phyloP scores from a whole-genome alignment of 1,140 invertebrate genomes.

The Zeugodacus cucurbitae region DNA sequence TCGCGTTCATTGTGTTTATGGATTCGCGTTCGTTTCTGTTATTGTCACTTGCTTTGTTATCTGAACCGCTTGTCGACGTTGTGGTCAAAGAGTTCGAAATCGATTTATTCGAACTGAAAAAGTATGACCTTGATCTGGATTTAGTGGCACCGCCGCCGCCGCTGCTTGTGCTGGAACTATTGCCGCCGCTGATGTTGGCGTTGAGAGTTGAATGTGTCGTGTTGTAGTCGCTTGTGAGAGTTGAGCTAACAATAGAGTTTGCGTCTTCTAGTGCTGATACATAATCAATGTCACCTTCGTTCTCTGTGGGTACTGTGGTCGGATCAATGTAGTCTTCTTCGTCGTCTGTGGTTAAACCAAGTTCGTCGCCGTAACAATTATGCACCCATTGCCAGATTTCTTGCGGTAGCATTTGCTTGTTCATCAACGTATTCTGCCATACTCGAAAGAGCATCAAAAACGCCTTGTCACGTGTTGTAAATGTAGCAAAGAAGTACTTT shows the following conservation, averaged over 20 bases:
- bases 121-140: slow-evolving; percentile 53
- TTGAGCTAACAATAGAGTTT: slow-evolving; percentile 47
- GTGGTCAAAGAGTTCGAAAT: slow-evolving; percentile 58
- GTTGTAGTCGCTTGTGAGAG: slow-evolving; percentile 31
- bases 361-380: slow-evolving; percentile 90
- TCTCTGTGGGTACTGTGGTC: slow-evolving; percentile 47
- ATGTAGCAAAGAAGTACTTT: slow-evolving; percentile 93
- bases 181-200: not conserved
- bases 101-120: slow-evolving; percentile 52
- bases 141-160: slow-evolving; percentile 51
- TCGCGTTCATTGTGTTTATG: slow-evolving; percentile 55
- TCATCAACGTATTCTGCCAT: slow-evolving; percentile 95
- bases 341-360: slow-evolving; percentile 92
- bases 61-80: slow-evolving; percentile 51
- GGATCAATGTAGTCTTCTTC: slow-evolving; percentile 83
- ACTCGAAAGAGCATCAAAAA: slow-evolving; percentile 94
- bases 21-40: slow-evolving; percentile 48
- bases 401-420: slow-evolving; percentile 85
- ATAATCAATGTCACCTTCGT: slow-evolving; percentile 55
- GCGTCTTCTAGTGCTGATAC: slow-evolving; percentile 56
- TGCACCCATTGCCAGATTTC: slow-evolving; percentile 92
- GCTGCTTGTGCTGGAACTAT: slow-evolving; percentile 33
- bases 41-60: slow-evolving; percentile 53
- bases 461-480: slow-evolving; percentile 90
- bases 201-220: not conserved